Evolutionary conservation across 2,797 vertebrate genomes (phyloP), one percentile per base, ranked within the genome.

Genomic region (Argya squamiceps): DNA sequence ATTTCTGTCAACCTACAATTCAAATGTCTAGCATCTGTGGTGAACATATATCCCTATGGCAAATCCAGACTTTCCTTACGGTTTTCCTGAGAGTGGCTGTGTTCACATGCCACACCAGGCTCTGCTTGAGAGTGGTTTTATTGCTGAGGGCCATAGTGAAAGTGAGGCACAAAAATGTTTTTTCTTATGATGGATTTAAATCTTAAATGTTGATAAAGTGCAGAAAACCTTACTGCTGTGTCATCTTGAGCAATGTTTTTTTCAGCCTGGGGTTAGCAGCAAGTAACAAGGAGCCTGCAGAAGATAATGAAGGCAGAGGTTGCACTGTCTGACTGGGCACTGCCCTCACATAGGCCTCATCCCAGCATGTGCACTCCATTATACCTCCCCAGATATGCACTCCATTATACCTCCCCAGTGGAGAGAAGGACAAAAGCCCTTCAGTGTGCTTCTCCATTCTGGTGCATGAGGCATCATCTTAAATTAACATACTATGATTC

Each of bases 31-130:
- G 32, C 41, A n/a, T 80, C 29, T 53, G 16, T 15, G 7, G 29
- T 59, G 43, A 71, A 47, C 83, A 36, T 24, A 60, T 70, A 52
- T 77, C 22, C 27, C 32, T 88, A 3, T 50, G 30, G 30, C 49
- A 88, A 88, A 93, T 85, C 17, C 63, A 85, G 16, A 34, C 8
- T 63, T 85, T 77, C 47, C 29, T 58, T 63, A 14, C 0, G 9
- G 12, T 83, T 75, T 71, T 64, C n/a, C 36, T 83, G 37, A 63
- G 37, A 63, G 15, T 36, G 43, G 24, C 26, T 3, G 0, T 49
- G 30, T 60, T 58, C 24, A 29, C 19, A 13, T 8, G 14, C 18
- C 0, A 0, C 6, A 0, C 19, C 15, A 67, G 1, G 1, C 46
- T 80, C 52, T 63, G 18, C 44, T 83, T 63, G 39, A 68, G n/a